Base-by-base conservation (phyloP, 1,140 invertebrate species). In the Panagrolaimus sp. region DNA sequence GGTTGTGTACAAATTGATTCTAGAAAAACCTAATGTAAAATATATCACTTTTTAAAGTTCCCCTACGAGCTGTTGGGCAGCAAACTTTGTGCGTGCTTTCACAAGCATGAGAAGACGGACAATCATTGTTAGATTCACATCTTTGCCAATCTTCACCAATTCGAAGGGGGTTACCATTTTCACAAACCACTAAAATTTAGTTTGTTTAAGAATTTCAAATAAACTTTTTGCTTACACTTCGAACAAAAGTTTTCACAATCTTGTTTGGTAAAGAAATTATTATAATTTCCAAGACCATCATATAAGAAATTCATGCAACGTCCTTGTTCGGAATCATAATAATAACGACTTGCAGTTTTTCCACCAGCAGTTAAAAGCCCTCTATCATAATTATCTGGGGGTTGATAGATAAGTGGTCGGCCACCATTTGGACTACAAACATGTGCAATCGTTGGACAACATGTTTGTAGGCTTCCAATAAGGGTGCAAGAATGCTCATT, bases 71-170 rank as follows among this genome's bases (percentile, higher is more conserved):
- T 43, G 80, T 81, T 17, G 80, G 79, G 62, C 79, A 81, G 68
- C 79, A 81, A 32, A 81, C 79, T 68, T 82, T 81, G 65, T 81
- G 80, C 12, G 62, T 65, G 24, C 71, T 63, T 67, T 82, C 76
- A 45, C 79, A 81, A 21, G 71, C 63, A 70, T 81, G 79, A 0
- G 79, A 74, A 9, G 66, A 63, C 6, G 78, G 78, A 48, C 78
- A 80, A 65, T 80, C 78, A 14, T 14, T 44, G 43, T 45, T 69
- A 58, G 67, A 75, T 63, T 81, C 80, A 52, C 79, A 81, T n/a
- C 79, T 28, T 46, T 81, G 79, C 79, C 80, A 83, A 55, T 81
- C 79, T 63, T 83, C 79, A 1, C 80, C 79, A 24, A 83, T 78
- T 26, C 80, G 70, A 32, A 81, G 58, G 8, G 79, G 79, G 48